Evolutionary conservation across 2,113 vertebrate species (phyloP).

Genomic region (Sminthopsis crassicaudata): DNA sequence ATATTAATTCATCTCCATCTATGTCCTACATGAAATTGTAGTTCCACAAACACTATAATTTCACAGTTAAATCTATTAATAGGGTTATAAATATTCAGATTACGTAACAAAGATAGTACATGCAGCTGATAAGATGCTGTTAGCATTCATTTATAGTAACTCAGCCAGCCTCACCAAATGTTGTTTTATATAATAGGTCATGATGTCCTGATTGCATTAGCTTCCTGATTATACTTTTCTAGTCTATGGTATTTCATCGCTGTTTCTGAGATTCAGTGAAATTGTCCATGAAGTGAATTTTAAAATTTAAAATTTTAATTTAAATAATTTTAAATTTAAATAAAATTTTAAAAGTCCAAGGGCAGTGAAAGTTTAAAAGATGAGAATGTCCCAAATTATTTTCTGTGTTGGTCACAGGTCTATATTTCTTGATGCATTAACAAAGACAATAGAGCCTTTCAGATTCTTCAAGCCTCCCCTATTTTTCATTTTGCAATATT

Average conservation of each 20-base stretch:
- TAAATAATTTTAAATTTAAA: too few relatives aligned
- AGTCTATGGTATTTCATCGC: conserved; percentile 74
- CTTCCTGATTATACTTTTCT: conserved; percentile 81
- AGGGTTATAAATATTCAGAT: conserved; percentile 83
- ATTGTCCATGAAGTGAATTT: conserved; percentile 69
- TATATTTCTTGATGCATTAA: conserved; percentile 61
- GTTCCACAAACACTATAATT: conserved; percentile 78
- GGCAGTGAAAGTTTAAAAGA: conserved; percentile 67
- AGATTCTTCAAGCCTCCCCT: conserved; percentile 47
- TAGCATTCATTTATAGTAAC: conserved; percentile 83
- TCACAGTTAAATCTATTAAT: conserved; percentile 81
- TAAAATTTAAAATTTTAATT: too few relatives aligned
- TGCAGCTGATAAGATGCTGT: conserved; percentile 80
- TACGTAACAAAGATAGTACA: conserved; percentile 81
- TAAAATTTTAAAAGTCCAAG: conserved; percentile 72
- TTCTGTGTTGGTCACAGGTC: conserved; percentile 55
- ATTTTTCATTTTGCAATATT: conserved; percentile 53
- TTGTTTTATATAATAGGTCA: conserved; percentile 80
- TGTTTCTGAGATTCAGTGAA: conserved; percentile 57
- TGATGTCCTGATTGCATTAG: conserved; percentile 79
- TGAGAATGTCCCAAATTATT: conserved; percentile 68
- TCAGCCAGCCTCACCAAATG: conserved; percentile 81
- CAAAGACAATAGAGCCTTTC: conserved; percentile 59
- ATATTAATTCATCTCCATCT: conserved; percentile 69
- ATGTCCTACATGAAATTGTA: conserved; percentile 64